Conservation (phyloP, 2,797 vertebrate species). For the Enteromius trimaculatus region DNA sequence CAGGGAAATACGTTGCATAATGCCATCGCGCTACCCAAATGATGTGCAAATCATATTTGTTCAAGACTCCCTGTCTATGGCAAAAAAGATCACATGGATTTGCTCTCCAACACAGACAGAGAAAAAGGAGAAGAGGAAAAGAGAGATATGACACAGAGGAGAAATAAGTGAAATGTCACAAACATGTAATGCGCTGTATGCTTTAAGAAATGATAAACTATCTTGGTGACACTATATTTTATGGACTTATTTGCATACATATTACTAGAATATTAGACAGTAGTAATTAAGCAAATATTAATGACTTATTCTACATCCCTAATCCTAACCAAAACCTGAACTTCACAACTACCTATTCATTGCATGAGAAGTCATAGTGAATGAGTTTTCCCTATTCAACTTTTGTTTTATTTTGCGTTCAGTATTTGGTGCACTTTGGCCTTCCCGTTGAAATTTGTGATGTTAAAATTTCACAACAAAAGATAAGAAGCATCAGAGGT, state of each 20-base stretch:
- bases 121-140: slow-evolving; percentile 19
- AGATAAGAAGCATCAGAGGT: background rate
- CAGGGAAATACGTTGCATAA: slow-evolving; percentile 52
- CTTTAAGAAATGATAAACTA: background rate
- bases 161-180: background rate
- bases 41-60: slow-evolving; percentile 60
- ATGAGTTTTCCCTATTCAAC: too few relatives aligned
- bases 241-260: too few relatives aligned
- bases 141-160: background rate
- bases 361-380: too few relatives aligned
- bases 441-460: background rate
- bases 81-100: slow-evolving; percentile 12
- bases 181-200: background rate
- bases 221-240: too few relatives aligned
- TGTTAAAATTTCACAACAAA: background rate
- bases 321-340: too few relatives aligned
- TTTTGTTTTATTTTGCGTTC: background rate
- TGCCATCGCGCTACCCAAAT: slow-evolving; percentile 51
- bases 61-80: slow-evolving; percentile 31
- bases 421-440: background rate
- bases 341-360: too few relatives aligned
- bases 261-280: too few relatives aligned
- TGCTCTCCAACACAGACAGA: background rate
- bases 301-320: too few relatives aligned
- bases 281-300: too few relatives aligned